Base-by-base conservation (phyloP, 2,113 vertebrate species). In the Peromyscus leucopus region DNA sequence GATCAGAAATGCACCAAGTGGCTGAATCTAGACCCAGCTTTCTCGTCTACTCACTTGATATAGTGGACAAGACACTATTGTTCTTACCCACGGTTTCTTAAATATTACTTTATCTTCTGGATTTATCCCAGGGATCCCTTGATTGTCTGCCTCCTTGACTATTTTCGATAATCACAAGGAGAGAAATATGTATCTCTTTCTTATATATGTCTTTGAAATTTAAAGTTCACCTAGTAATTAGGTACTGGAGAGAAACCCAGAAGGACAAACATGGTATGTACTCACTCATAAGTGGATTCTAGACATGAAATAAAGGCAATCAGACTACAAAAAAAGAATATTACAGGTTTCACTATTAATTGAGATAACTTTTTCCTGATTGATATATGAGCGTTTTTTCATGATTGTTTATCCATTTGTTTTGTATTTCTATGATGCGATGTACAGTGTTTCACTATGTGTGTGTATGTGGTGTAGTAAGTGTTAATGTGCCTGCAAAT, bases 341-440 rank as follows among this genome's bases (percentile, higher is more conserved):
- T 24, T 75, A 63, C 24, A 71, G 61, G 48, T 91, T 83, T 2
- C 63, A 87, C 75, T 71, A 51, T 71, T 76, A 92, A 31, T n/a
- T 85, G 72, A 48, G 15, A 71, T 31, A 28, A 90, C 76, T 71
- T 76, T 74, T 90, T 87, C 79, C 24, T 96, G 90, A 92, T 22
- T 96, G 91, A 94, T 19, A 80, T 93, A 31, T 93, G 79, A 93
- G 84, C 13, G 82, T 90, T 92, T 57, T 76, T 98, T 94, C 63
- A 51, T 85, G 46, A 86, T 82, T 42, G 75, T 79, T 51, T 17
- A 78, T 78, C 24, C 22, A 46, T 51, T 48, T n/a, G n/a, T 78
- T 76, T 48, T 48, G 72, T 75, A 7, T 75, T 21, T 75, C 21
- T 75, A 39, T 22, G 8, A 11, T 75, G 10, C 5, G n/a, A 69